Evolutionary conservation across 2,888 invertebrate genomes (phyloP), one percentile per base, ranked within the genome.

Genomic region (Drosophila greeni): DNA sequence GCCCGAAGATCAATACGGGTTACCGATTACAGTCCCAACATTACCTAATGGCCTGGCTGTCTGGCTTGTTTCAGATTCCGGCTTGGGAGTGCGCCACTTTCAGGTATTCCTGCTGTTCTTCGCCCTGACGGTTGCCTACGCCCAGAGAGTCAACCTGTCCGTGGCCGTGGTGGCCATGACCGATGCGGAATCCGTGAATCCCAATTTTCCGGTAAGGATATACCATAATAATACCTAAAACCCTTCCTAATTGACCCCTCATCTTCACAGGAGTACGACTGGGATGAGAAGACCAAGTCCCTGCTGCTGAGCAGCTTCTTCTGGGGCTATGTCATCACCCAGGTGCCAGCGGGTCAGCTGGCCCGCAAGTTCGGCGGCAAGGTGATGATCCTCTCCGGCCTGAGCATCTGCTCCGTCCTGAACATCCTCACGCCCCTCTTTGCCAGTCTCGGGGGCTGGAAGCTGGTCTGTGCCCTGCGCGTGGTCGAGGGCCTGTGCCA

Each of bases 81-180:
- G 82, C 11, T 72, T 88, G 47, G 93, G 93, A 16, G 87, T 91
- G 23, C 90, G 94, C 8, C 94, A 94, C 80, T 83, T 91, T 12
- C 93, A 94, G 85, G 90, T 91, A 2, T 74, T 91, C 2, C 86
- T 94, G 56, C 87, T 93, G 60, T 92, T 93, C 82, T 71, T 91
- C 12, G 91, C 92, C 0, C 89, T 92, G 71, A 88, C 92, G 0
- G 91, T 92, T 20, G 91, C 92, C 42, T 93, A 92, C 82, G 91
- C 91, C 1, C 91, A 92, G 67, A 89, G 95, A 42, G 92, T 94
- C 36, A 92, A 92, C 76, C 90, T 94, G 78, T 94, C 93, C 0
- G 93, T 94, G 20, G 94, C 93, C 0, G 91, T 95, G 48, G 92
- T 94, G 5, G 94, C 94, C 33, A 95, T 95, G 94, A 92, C 92